phyloP scores from a whole-genome alignment of 2,888 invertebrate species.

The Noctua comes region DNA sequence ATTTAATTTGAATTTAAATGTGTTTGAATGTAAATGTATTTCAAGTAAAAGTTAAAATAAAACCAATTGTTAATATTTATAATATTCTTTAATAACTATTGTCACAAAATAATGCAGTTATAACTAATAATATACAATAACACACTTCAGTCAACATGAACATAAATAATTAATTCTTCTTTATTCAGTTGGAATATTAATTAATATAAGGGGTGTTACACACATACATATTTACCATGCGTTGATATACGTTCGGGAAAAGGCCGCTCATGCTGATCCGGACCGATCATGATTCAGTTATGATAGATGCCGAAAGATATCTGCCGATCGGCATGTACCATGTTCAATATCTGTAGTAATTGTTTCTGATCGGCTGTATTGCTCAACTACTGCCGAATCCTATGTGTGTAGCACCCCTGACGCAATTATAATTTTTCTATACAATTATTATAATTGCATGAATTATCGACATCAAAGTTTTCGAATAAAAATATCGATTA shows the following conservation, averaged over 20 bases:
- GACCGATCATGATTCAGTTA: neutral
- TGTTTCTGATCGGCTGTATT: neutral
- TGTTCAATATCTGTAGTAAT: neutral
- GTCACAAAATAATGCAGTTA: constrained; percentile 49
- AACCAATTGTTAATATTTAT: constrained; percentile 17
- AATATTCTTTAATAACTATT: constrained; percentile 48
- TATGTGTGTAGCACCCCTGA: neutral
- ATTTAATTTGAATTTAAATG: too few relatives aligned
- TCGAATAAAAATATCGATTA: neutral
- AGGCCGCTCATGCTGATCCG: neutral
- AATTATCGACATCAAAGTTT: neutral
- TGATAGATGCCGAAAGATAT: neutral
- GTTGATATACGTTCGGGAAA: neutral
- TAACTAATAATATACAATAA: constrained; percentile 57
- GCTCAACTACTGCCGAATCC: neutral
- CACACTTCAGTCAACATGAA: constrained; percentile 50
- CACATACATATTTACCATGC: neutral
- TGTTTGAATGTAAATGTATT: too few relatives aligned
- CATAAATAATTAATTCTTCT: constrained; percentile 30
- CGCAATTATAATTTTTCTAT: neutral
- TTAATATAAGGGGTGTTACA: neutral
- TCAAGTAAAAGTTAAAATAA: neutral
- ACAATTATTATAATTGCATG: neutral
- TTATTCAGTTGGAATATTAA: constrained; percentile 10
- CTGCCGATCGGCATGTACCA: neutral